phyloP scores from a whole-genome alignment of 2,888 invertebrate species.

The Tetragnatha montana region DNA sequence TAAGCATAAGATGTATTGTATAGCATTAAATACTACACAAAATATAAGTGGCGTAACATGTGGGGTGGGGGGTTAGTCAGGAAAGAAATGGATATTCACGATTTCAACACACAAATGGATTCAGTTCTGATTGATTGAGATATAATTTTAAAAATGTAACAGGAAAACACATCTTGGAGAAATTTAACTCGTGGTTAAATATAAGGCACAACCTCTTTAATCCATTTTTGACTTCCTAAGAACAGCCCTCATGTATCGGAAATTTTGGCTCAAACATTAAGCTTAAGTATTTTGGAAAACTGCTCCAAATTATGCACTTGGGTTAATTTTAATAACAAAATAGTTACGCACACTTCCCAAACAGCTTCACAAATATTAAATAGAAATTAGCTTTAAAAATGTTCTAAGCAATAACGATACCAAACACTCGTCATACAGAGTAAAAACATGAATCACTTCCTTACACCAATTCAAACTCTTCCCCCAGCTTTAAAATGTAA shows the following conservation, averaged over 20 bases:
- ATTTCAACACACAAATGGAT: too few relatives aligned
- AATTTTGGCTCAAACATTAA: not conserved
- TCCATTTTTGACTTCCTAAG: not conserved
- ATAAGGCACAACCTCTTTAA: constrained; percentile 34
- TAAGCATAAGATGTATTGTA: not conserved
- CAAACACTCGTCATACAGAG: not conserved
- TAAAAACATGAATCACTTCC: not conserved
- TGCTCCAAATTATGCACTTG: not conserved
- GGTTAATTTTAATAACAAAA: not conserved
- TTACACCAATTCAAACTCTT: not conserved
- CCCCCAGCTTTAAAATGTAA: not conserved
- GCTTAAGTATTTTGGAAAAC: not conserved
- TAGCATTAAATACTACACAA: too few relatives aligned
- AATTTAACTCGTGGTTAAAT: not conserved
- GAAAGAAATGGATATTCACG: too few relatives aligned
- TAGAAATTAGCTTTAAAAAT: not conserved
- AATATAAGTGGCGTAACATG: too few relatives aligned
- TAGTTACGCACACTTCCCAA: not conserved
- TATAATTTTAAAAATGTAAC: not conserved
- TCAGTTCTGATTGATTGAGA: not conserved
- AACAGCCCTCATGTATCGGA: not conserved
- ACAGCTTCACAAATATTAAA: not conserved
- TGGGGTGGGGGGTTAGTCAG: too few relatives aligned
- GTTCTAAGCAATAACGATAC: not conserved
- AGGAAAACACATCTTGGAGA: not conserved